Evolutionary conservation across 1,140 invertebrate species (phyloP).

Genomic region (Papilio polyxenes): DNA sequence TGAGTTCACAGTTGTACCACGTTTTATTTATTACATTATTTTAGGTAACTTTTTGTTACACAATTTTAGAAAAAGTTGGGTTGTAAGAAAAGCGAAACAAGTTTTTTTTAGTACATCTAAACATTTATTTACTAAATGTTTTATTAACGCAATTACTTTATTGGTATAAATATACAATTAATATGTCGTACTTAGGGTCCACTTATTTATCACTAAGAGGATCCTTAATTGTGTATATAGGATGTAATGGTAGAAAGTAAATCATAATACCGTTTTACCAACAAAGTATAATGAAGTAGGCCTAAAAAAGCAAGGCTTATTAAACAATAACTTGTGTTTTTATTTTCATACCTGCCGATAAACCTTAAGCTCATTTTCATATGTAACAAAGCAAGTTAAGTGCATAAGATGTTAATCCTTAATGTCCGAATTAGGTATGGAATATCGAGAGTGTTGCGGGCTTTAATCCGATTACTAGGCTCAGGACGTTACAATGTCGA

Average conservation of each 20-base stretch:
- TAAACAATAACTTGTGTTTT: no score
- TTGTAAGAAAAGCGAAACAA: background rate
- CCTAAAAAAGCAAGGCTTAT: no score
- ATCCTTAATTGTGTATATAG: background rate
- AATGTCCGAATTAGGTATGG: background rate
- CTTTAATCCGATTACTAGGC: constrained; percentile 3
- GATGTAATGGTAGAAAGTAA: no score
- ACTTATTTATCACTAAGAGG: background rate
- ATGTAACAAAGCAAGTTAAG: background rate
- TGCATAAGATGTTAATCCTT: background rate
- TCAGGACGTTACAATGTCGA: background rate
- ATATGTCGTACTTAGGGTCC: background rate
- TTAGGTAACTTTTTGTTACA: constrained; percentile 7
- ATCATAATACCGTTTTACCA: no score
- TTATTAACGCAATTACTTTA: no score
- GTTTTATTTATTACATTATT: constrained; percentile 21
- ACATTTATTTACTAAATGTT: background rate
- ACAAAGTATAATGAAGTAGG: no score
- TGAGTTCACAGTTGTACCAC: constrained; percentile 9
- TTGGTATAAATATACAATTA: background rate
- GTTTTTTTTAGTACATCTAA: background rate
- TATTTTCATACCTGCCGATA: background rate
- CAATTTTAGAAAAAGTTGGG: background rate
- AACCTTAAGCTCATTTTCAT: background rate
- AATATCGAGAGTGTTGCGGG: background rate